phyloP scores from a whole-genome alignment of 1,140 invertebrate species.

The Capitella teleta region DNA sequence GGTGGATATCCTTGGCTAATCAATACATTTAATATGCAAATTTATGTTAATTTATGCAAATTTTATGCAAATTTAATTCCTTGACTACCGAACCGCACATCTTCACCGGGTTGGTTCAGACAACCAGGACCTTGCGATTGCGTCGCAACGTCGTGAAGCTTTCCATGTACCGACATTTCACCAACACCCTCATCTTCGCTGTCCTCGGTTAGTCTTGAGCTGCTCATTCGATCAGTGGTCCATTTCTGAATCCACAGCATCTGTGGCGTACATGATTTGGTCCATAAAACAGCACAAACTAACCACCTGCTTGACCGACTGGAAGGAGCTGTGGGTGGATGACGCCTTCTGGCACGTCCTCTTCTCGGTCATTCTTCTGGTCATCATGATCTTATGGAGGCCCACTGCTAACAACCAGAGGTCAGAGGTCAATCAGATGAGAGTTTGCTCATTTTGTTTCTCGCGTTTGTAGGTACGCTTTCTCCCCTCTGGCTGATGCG shows the following conservation, averaged over 20 bases:
- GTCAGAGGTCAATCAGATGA: slow-evolving; percentile 14
- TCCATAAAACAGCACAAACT: slow-evolving; percentile 67
- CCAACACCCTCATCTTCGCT: slow-evolving; percentile 80
- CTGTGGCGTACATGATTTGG: slow-evolving; percentile 84
- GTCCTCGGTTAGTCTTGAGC: slow-evolving; percentile 50
- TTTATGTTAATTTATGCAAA: too few relatives aligned
- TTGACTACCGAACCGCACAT: slow-evolving; percentile 41
- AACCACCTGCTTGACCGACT: slow-evolving; percentile 53
- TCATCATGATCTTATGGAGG: slow-evolving; percentile 88
- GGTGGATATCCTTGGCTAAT: slow-evolving; percentile 65
- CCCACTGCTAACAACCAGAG: slow-evolving; percentile 90
- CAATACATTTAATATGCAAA: too few relatives aligned
- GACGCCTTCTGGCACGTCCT: slow-evolving; percentile 88
- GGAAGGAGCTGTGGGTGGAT: slow-evolving; percentile 75
- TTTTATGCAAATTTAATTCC: too few relatives aligned
- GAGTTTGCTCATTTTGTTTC: background rate
- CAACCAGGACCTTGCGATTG: slow-evolving; percentile 72
- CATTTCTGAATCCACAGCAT: slow-evolving; percentile 46
- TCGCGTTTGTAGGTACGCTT: slow-evolving; percentile 58
- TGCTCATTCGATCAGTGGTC: too few relatives aligned
- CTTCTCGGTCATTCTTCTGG: slow-evolving; percentile 72
- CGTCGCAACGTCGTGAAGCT: slow-evolving; percentile 68
- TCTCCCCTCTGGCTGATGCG: slow-evolving; percentile 77
- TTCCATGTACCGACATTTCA: slow-evolving; percentile 82
- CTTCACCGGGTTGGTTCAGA: slow-evolving; percentile 66